Conservation (phyloP, 2,797 vertebrate genomes). For the Tauraco hartlaubi region DNA sequence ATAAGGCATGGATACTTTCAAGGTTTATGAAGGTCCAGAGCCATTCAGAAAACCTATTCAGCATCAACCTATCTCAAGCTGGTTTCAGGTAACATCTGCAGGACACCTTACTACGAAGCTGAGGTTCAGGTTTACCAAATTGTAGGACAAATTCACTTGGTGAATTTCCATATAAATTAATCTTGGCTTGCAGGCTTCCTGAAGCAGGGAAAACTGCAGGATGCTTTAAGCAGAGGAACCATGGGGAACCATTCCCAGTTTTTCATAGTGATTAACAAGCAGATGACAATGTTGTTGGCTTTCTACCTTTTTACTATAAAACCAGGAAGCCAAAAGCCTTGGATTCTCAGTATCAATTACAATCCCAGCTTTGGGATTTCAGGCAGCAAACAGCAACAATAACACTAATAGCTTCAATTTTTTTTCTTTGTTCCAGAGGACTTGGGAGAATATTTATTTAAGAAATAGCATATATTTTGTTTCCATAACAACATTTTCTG, state of each 20-base stretch:
- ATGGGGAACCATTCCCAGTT: background rate
- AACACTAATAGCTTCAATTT: background rate
- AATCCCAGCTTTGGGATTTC: background rate
- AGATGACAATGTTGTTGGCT: background rate
- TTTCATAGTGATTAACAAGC: background rate
- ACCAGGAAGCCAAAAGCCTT: background rate
- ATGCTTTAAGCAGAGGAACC: background rate
- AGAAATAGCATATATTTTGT: background rate
- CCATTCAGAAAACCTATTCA: background rate
- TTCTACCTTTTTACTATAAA: background rate
- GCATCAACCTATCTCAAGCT: background rate
- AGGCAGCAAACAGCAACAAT: background rate
- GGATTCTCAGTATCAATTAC: background rate
- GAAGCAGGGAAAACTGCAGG: background rate
- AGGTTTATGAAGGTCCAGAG: background rate
- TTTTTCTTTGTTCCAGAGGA: background rate
- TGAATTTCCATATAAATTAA: background rate
- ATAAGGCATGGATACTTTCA: background rate
- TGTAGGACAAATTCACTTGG: background rate
- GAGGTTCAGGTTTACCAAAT: background rate
- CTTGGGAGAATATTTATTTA: background rate
- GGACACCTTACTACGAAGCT: background rate
- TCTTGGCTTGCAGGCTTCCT: background rate
- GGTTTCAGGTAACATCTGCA: background rate
- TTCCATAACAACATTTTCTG: constrained; percentile 19